phyloP scores from a whole-genome alignment of 2,888 invertebrate species.

The Pasiphila rectangulata region DNA sequence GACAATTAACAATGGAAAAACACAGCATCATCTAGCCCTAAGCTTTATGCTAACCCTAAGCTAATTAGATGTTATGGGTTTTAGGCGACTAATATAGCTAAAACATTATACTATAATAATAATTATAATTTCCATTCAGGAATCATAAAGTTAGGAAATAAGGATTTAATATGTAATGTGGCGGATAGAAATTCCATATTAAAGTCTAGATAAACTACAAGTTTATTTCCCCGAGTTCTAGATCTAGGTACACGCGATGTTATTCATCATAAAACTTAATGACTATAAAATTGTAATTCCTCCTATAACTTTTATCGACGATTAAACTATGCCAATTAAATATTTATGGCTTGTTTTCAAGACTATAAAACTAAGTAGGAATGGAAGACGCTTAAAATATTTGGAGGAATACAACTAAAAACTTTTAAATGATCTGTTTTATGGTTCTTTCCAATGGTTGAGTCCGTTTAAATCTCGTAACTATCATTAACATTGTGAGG shows the following conservation, averaged over 20 bases:
- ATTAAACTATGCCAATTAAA: conserved; percentile 1
- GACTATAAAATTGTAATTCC: conserved; percentile 1
- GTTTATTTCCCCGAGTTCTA: not conserved
- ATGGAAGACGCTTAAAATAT: conserved; percentile 49
- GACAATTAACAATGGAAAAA: too few species aligned
- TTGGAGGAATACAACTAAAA: conserved; percentile 50
- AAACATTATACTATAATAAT: too few species aligned
- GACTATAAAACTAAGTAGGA: conserved; percentile 3
- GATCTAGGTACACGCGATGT: not conserved
- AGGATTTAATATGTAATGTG: too few species aligned
- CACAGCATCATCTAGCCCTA: too few species aligned
- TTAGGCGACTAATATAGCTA: too few species aligned
- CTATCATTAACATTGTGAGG: too few species aligned
- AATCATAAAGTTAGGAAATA: too few species aligned
- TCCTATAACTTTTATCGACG: conserved; percentile 1
- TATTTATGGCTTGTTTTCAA: conserved; percentile 9
- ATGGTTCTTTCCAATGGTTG: not conserved
- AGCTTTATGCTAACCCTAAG: too few species aligned
- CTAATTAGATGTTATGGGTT: too few species aligned
- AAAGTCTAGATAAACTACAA: not conserved
- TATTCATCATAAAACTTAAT: not conserved
- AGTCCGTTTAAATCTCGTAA: too few species aligned
- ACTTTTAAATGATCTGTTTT: conserved; percentile 44
- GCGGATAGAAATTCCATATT: not conserved
- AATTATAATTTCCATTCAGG: too few species aligned